These are phyloP conservation scores for Procapra przewalskii DNA, from an alignment of 2,113 vertebrate species.

Conservation along the genomic window DNA sequence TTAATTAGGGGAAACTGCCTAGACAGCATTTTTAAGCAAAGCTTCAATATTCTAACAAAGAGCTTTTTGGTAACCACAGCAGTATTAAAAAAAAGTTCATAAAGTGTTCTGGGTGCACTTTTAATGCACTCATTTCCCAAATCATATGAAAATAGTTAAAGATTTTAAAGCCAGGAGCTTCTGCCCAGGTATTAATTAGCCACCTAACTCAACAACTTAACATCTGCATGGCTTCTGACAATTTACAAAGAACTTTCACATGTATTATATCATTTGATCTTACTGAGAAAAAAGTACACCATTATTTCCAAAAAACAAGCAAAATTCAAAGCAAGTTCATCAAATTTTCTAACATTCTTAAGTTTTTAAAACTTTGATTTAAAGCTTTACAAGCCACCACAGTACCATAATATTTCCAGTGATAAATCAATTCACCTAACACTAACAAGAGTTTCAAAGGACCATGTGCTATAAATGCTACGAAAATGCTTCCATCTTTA, in stretches of 20 bases:
- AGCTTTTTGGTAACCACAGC: slow-evolving; percentile 53
- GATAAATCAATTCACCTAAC: slow-evolving; percentile 52
- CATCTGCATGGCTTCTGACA: slow-evolving; percentile 28
- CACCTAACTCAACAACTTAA: slow-evolving; percentile 30
- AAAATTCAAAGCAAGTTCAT: slow-evolving; percentile 36
- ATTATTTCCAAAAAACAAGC: slow-evolving; percentile 19
- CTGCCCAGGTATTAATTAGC: slow-evolving; percentile 37
- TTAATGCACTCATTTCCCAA: slow-evolving; percentile 20
- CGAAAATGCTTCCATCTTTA: slow-evolving; percentile 28
- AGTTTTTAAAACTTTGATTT: slow-evolving; percentile 51
- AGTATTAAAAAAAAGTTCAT: slow-evolving; percentile 33
- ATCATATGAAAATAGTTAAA: slow-evolving; percentile 5
- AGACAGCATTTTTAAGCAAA: slow-evolving; percentile 61
- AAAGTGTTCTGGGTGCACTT: background rate
- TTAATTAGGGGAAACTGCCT: slow-evolving; percentile 51
- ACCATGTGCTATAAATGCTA: slow-evolving; percentile 9
- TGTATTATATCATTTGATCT: slow-evolving; percentile 28
- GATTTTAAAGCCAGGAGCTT: slow-evolving; percentile 45
- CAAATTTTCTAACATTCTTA: slow-evolving; percentile 25
- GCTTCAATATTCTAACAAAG: slow-evolving; percentile 63
- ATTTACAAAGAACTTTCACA: slow-evolving; percentile 39
- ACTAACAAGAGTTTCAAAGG: slow-evolving; percentile 34
- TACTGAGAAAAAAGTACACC: slow-evolving; percentile 16
- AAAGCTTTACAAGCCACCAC: background rate
- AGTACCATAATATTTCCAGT: slow-evolving; percentile 19